A percentile compares a stretch with the other conserved stretches of the same genome.
Evolutionary conservation across 2,888 invertebrate species (phyloP).

Genomic region (Archaeoteleia sp.): DNA sequence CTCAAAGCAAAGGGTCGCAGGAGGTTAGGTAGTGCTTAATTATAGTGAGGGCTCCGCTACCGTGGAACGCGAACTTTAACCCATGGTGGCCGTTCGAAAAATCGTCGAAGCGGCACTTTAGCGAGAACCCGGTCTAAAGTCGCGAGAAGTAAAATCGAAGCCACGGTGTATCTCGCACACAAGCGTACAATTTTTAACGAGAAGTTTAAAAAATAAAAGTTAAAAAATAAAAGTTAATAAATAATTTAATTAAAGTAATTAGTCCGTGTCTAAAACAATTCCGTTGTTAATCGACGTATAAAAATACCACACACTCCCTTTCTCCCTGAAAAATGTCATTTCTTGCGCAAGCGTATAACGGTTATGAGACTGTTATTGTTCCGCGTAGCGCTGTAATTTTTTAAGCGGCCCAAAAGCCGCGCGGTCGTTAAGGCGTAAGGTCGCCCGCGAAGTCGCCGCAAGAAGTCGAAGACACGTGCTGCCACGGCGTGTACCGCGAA

Average conservation of each 20-base stretch:
- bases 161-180: too few relatives aligned
- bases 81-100: slow-evolving; percentile 48
- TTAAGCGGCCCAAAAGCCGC: slow-evolving; percentile 48
- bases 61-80: slow-evolving; percentile 60
- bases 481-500: slow-evolving; percentile 35
- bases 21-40: slow-evolving; percentile 49
- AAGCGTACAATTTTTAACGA: too few relatives aligned
- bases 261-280: too few relatives aligned
- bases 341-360: too few relatives aligned
- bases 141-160: too few relatives aligned
- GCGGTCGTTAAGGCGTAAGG: slow-evolving; percentile 53
- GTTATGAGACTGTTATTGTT: slow-evolving; percentile 49
- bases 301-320: too few relatives aligned
- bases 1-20: slow-evolving; percentile 30
- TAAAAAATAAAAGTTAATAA: too few relatives aligned
- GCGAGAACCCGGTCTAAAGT: too few relatives aligned
- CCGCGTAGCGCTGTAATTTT: slow-evolving; percentile 47
- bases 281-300: too few relatives aligned
- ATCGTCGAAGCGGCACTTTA: slow-evolving; percentile 53
- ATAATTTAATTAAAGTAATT: too few relatives aligned
- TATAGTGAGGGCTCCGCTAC: slow-evolving; percentile 58
- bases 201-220: too few relatives aligned
- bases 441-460: slow-evolving; percentile 44
- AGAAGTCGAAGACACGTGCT: slow-evolving; percentile 51
- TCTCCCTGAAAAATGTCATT: too few relatives aligned